Base-by-base conservation (phyloP, 2,797 vertebrate genomes). In the Cynodonichthys magdalenae region DNA sequence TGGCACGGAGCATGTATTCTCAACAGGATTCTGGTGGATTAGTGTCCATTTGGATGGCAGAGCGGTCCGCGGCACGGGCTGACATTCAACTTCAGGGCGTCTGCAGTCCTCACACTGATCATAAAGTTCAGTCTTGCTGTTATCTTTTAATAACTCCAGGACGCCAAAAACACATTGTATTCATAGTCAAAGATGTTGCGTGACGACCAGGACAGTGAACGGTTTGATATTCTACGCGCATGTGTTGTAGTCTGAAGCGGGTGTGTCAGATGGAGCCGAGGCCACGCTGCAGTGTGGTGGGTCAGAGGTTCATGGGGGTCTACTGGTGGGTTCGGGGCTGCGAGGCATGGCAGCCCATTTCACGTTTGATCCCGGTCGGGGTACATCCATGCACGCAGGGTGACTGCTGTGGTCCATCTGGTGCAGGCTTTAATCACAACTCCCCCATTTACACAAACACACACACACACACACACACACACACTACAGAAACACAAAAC, bases 361-460 rank as follows among this genome's bases (percentile, higher is more conserved):
- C 83, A 72, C 53, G 81, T 94, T 93, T 94, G 93, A 94, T 93
- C 92, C 82, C 70, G 76, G 93, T 92, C 55, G 89, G 90, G 90
- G 86, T 87, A 91, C 84, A 91, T 84, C 75, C 89, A 85, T 69
- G 80, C 83, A 84, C 89, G 71, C 84, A 83, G 89, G 85, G 86
- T 50, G 70, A 92, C 90, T 75, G 84, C 92, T 92, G 91, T 79
- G 92, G 88, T 91, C 92, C 93, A 94, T 94, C 93, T 94, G 92
- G 86, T 86, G 58, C 46, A 74, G 84, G 88, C 78, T 92, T 93
- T 93, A 92, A 93, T 93, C 89, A 83, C 69, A 74, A 52, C 77
- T 55, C 78, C 46, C 20, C 74, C 44, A 66, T 54, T 60, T 44
- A 66, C 58, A 58, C 46, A 56, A 53, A 59, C 51, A 55, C 53